phyloP scores from a whole-genome alignment of 2,113 vertebrate genomes.

The Podarcis cretensis region DNA sequence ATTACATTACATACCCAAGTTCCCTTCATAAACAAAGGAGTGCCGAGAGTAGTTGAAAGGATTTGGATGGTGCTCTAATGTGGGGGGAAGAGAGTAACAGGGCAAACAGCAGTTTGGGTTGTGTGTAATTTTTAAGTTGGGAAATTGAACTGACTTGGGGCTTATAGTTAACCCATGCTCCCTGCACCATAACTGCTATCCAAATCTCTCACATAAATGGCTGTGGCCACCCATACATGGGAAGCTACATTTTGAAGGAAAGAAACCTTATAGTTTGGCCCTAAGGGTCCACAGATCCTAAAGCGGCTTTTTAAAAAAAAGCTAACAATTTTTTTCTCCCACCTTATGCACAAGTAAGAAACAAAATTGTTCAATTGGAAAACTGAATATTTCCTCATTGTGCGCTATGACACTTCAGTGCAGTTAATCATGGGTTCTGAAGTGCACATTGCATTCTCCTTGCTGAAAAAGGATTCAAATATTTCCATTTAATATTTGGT shows the following conservation, averaged over 20 bases:
- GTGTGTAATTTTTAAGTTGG: not conserved
- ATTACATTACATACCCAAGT: not conserved
- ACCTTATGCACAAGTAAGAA: not conserved
- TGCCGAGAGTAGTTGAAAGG: not conserved
- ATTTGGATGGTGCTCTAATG: not conserved
- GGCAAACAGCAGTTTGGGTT: not conserved
- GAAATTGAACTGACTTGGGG: not conserved
- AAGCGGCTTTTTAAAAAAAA: not conserved
- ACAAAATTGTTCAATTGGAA: not conserved
- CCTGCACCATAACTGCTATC: not conserved
- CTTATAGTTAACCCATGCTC: not conserved
- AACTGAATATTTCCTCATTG: not conserved
- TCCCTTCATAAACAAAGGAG: not conserved
- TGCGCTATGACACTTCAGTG: not conserved
- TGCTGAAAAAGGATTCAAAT: not conserved
- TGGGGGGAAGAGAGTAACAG: not conserved
- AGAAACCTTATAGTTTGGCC: too few relatives aligned
- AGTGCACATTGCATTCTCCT: not conserved
- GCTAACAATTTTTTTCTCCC: not conserved
- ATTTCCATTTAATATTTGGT: not conserved
- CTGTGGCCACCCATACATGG: too few relatives aligned
- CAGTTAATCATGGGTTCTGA: not conserved
- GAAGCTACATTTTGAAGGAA: too few relatives aligned
- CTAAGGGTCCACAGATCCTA: not conserved
- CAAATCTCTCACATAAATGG: not conserved